Evolutionary conservation across 2,113 vertebrate genomes (phyloP).

Genomic region (Sinocyclocheilus maitianheensis): DNA sequence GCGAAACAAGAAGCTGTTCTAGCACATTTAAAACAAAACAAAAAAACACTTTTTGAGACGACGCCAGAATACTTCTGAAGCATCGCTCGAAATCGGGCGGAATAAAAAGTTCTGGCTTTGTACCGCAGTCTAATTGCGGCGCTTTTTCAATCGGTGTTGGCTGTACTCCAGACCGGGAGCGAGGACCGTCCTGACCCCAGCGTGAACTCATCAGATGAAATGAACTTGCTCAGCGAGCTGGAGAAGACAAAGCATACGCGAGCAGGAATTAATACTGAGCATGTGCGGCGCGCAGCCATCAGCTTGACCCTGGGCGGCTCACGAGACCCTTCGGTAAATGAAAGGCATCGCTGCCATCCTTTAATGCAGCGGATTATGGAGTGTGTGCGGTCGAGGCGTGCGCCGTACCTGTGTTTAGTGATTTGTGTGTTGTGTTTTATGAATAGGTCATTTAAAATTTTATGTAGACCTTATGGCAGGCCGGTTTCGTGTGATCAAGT

Average conservation of each 20-base stretch:
- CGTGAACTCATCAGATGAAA: constrained; percentile 99
- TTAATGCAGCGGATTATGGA: constrained; percentile 87
- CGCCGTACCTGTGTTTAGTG: constrained; percentile 76
- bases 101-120: background rate
- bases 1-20: background rate
- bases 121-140: constrained; percentile 21
- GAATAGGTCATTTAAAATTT: constrained; percentile 64
- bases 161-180: constrained; percentile 32
- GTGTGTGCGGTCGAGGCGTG: constrained; percentile 63
- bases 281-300: constrained; percentile 66
- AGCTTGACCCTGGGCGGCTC: constrained; percentile 84
- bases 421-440: constrained; percentile 83
- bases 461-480: constrained; percentile 18
- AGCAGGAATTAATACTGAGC: constrained; percentile 87
- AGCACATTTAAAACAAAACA: background rate
- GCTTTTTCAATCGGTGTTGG: background rate
- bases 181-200: constrained; percentile 92
- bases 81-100: background rate
- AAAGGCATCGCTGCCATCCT: constrained; percentile 83
- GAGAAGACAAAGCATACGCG: constrained; percentile 95
- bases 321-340: constrained; percentile 74
- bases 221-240: constrained; percentile 99
- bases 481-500: background rate
- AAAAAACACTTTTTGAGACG: background rate
- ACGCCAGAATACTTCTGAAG: constrained; percentile 33